Evolutionary conservation across 2,113 vertebrate species (phyloP), one percentile per base, ranked within the genome.

Genomic region (Lichenostomus cassidix): DNA sequence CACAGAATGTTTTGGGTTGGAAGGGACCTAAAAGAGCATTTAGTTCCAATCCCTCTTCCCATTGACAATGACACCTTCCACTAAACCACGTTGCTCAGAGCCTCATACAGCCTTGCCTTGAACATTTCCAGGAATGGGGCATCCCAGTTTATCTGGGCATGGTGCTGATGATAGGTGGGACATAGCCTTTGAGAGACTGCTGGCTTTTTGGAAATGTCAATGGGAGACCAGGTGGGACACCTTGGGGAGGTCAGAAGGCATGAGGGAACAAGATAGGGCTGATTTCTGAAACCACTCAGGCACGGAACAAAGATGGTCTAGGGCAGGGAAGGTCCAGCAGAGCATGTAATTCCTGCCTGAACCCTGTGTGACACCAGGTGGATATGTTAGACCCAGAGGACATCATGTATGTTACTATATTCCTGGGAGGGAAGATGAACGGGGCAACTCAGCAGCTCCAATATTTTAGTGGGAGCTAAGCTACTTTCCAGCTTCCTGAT

Each of bases 11-110:
- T 68, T 60, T 25, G 21, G 10, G 71, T 53, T 53, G 39, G 39
- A 53, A 68, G n/a, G 14, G 11, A 35, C 20, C 6, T 35, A 15
- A 68, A 46, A 75, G 24, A 41, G 4, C 5, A 5, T 25, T 39
- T 39, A 60, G 6, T 41, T 82, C 24, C 24, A n/a, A 7, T 11
- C 2, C 5, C n/a, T 39, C 69, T 75, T 67, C 11, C 46, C 62
- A 47, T 5, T 0, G 1, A 10, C 28, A 82, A n/a, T 0, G 0
- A n/a, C 20, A n/a, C 2, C 11, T 68, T 47, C 17, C 16, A 52
- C 27, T 33, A 52, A 4, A 65, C 10, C 37, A 74, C 18, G 5
- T 28, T 67, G 12, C 19, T 44, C 44, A 44, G n/a, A 39, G 5
- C 23, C 4, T 9, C 33, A 17, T 28, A 24, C 29, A 60, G 6